Percentiles rank a stretch among this genome's conserved stretches.
phyloP scores from a whole-genome alignment of 2,113 vertebrate species.

The Chitala chitala region DNA sequence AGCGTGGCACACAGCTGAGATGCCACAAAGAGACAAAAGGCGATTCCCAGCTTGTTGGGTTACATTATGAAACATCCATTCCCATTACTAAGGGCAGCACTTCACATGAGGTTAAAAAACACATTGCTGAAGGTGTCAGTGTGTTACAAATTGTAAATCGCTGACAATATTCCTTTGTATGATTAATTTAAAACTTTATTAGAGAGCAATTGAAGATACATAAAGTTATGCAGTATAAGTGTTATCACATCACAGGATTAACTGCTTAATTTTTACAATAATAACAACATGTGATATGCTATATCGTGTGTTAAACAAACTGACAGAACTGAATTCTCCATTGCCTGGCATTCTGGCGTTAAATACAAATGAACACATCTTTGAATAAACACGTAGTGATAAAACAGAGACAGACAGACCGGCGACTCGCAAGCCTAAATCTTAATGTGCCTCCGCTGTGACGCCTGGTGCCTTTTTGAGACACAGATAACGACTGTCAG shows the following conservation, averaged over 20 bases:
- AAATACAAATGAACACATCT: not conserved
- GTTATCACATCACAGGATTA: not conserved
- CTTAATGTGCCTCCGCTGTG: not conserved
- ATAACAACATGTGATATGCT: too few relatives aligned
- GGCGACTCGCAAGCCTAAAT: not conserved
- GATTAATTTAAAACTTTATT: too few relatives aligned
- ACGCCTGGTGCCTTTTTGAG: not conserved
- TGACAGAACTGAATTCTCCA: too few relatives aligned
- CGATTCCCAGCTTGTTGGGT: not conserved
- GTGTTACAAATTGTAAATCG: too few relatives aligned
- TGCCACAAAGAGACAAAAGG: not conserved
- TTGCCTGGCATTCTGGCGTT: not conserved
- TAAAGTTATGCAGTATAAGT: not conserved
- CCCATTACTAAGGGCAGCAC: not conserved
- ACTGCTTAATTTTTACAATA: too few relatives aligned
- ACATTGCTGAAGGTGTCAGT: not conserved
- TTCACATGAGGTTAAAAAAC: too few relatives aligned
- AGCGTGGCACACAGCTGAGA: conserved; percentile 16
- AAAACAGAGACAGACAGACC: not conserved
- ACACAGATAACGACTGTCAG: not conserved
- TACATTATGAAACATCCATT: too few relatives aligned
- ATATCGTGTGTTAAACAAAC: too few relatives aligned
- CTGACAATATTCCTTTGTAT: too few relatives aligned
- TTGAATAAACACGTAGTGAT: not conserved
- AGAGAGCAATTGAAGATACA: not conserved